phyloP scores from a whole-genome alignment of 1,140 invertebrate species.

The Sinella curviseta region DNA sequence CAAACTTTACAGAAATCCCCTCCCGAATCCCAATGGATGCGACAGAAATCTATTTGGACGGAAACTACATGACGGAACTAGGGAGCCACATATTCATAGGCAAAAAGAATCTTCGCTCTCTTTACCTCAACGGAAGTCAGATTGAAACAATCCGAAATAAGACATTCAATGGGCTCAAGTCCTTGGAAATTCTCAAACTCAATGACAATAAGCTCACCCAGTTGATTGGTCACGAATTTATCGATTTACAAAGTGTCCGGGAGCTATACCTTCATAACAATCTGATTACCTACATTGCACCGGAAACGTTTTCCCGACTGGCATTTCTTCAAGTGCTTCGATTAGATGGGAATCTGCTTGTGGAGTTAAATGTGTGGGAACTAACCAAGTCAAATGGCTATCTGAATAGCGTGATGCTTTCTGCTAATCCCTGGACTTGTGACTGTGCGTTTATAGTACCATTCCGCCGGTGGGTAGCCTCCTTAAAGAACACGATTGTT shows the following conservation, averaged over 20 bases:
- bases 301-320: conserved; percentile 75
- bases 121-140: conserved; percentile 75
- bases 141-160: conserved; percentile 85
- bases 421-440: conserved; percentile 83
- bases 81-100: conserved; percentile 89
- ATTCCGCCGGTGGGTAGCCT: conserved; percentile 39
- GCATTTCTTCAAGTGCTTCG: conserved; percentile 75
- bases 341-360: conserved; percentile 79
- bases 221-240: conserved; percentile 85
- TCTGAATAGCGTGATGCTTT: conserved; percentile 71
- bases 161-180: conserved; percentile 84
- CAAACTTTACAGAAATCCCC: conserved; percentile 73
- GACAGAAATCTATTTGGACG: conserved; percentile 88
- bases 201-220: conserved; percentile 78
- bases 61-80: conserved; percentile 79
- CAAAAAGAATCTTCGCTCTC: conserved; percentile 80
- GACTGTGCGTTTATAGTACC: conserved; percentile 72
- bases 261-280: conserved; percentile 88
- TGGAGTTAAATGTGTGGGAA: conserved; percentile 80
- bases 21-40: conserved; percentile 90
- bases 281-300: conserved; percentile 72
- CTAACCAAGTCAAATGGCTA: conserved; percentile 67
- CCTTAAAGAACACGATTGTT: conserved; percentile 9
- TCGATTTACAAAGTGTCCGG: conserved; percentile 75
- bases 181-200: conserved; percentile 77